These are phyloP conservation scores for Hybos culiciformis DNA, from an alignment of 2,888 invertebrate species.

Conservation along the genomic window DNA sequence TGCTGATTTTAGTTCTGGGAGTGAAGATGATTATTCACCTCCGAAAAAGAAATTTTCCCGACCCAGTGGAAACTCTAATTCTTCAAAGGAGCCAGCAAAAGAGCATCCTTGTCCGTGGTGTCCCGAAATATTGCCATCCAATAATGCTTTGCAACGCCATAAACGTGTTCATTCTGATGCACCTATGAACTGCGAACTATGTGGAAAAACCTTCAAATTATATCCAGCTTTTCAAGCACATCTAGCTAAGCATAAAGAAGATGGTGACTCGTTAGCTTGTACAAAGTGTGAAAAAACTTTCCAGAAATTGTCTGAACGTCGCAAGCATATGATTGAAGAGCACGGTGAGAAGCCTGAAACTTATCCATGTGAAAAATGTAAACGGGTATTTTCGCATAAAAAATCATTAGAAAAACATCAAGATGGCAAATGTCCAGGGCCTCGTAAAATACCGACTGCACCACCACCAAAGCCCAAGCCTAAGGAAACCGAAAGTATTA, in stretches of 20 bases:
- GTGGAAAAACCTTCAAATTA: constrained; percentile 35
- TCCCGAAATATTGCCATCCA: constrained; percentile 37
- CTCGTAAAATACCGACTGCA: constrained; percentile 10
- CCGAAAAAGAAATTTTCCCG: constrained; percentile 12
- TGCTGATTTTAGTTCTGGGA: constrained; percentile 14
- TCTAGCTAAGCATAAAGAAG: constrained; percentile 32
- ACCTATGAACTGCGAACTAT: constrained; percentile 32
- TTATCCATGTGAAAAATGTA: constrained; percentile 31
- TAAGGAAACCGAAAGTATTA: constrained; percentile 17
- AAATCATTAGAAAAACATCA: constrained; percentile 26
- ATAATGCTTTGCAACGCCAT: constrained; percentile 39
- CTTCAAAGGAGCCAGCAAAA: constrained; percentile 17
- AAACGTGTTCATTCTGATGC: constrained; percentile 35
- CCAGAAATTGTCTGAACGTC: constrained; percentile 25
- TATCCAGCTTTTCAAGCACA: constrained; percentile 34
- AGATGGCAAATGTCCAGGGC: constrained; percentile 13
- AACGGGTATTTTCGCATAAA: constrained; percentile 27
- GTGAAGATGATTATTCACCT: constrained; percentile 14
- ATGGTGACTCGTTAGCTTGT: constrained; percentile 20
- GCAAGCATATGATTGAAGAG: constrained; percentile 28
- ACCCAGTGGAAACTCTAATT: constrained; percentile 7
- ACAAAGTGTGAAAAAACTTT: constrained; percentile 24
- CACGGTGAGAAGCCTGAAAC: constrained; percentile 24
- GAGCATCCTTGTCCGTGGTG: constrained; percentile 35
- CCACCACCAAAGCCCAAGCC: constrained; percentile 8